Base-by-base conservation (phyloP, 2,888 invertebrate species). In the Phania funesta region DNA sequence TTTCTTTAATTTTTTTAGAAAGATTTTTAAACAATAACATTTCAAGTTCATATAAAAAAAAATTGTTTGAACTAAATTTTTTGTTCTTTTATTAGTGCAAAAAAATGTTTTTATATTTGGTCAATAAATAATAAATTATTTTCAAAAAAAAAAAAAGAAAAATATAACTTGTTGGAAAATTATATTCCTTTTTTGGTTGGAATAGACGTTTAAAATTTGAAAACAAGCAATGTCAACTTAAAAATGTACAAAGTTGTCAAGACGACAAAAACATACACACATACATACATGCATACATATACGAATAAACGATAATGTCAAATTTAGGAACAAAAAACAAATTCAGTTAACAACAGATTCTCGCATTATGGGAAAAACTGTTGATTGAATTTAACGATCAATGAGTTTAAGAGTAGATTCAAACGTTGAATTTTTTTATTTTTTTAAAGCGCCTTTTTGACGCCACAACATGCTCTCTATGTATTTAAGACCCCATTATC, bases 131-230 rank as follows among this genome's bases (percentile, higher is more conserved):
- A 70, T 56, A 60, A 64, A 22, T 35, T 65, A 24, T 50, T 50
- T 60, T 24, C 29, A 41, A 71, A 46, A 50, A 29, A 35, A n/a
- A 32, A 24, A 16, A 44, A 52, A n/a, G 58, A 60, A 65, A 50
- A 16, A 8, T 20, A 18, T 20, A 71, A 78, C 84, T 71, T 64
- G 83, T 84, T 80, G 52, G 68, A 74, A 80, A 83, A 83, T 68
- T 64, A 48, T 73, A 52, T 52, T 73, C 83, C 84, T 74, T 84
- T 81, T 83, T 79, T 77, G 83, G 84, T 64, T 60, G 68, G 71
- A 84, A 80, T 64, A 76, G 76, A 64, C 58, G 56, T 50, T 83
- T 44, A 54, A 71, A 76, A 35, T 60, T 76, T 70, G 1, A 24
- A 73, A 79, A 67, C 65, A 71, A 76, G 65, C 76, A 80, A 71